A percentile compares a stretch with the other conserved stretches of the same genome.
Evolutionary conservation across 2,888 invertebrate genomes (phyloP).

Genomic region (Calameuta filiformis): DNA sequence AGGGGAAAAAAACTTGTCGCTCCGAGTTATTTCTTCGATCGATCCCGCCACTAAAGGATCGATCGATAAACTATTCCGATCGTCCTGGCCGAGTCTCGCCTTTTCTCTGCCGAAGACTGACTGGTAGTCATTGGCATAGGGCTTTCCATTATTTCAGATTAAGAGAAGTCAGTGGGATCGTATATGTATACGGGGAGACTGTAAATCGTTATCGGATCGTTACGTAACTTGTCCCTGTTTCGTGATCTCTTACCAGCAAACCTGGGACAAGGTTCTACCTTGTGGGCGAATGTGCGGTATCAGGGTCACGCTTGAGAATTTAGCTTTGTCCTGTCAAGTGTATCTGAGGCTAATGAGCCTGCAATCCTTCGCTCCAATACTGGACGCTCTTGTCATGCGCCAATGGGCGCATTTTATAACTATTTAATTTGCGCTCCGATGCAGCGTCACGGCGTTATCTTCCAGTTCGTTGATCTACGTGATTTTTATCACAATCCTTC

Average conservation of each 20-base stretch:
- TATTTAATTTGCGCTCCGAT: slow-evolving; percentile 28
- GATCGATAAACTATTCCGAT: neutral
- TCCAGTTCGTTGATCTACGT: neutral
- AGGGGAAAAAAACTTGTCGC: neutral
- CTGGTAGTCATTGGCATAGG: neutral
- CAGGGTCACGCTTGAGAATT: slow-evolving; percentile 22
- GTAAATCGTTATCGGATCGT: neutral
- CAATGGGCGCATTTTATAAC: slow-evolving; percentile 37
- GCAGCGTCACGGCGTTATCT: neutral
- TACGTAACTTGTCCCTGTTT: neutral
- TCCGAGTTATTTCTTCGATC: neutral
- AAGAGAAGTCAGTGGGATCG: neutral
- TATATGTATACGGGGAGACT: neutral
- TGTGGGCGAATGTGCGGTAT: neutral
- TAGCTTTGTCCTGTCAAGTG: slow-evolving; percentile 45
- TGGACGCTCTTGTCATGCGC: slow-evolving; percentile 22
- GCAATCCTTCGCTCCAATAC: slow-evolving; percentile 5
- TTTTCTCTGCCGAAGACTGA: neutral
- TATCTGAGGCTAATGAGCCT: slow-evolving; percentile 42
- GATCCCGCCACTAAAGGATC: neutral
- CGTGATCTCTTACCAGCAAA: neutral
- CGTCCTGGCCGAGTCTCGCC: neutral
- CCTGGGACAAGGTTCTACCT: neutral
- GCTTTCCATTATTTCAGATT: neutral
- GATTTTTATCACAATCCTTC: neutral